phyloP scores from a whole-genome alignment of 2,113 vertebrate species.

The Chloroceryle aenea region DNA sequence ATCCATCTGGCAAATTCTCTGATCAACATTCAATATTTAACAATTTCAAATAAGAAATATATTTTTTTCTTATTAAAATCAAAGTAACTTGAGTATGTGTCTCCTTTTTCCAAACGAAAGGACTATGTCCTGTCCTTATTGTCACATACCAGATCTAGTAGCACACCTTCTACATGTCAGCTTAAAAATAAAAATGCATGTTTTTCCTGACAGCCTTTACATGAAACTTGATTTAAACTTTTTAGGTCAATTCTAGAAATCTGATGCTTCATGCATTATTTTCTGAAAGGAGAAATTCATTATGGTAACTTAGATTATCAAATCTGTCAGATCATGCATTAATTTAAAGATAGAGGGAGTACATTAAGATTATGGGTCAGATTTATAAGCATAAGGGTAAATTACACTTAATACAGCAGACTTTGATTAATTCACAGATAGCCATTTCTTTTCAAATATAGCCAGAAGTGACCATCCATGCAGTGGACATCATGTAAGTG shows the following conservation, averaged over 20 bases:
- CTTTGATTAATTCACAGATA: background rate
- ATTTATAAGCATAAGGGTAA: background rate
- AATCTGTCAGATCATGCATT: background rate
- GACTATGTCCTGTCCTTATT: background rate
- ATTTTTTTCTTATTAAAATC: background rate
- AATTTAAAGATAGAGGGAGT: background rate
- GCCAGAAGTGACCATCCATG: background rate
- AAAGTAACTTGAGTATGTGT: background rate
- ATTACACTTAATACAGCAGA: background rate
- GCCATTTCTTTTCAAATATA: background rate
- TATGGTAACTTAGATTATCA: background rate
- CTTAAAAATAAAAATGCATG: background rate
- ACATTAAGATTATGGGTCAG: background rate
- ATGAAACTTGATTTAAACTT: background rate
- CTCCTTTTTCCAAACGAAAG: background rate
- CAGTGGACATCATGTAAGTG: accelerated
- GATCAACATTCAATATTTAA: background rate
- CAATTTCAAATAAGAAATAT: background rate
- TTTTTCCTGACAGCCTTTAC: background rate
- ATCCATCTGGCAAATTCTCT: background rate
- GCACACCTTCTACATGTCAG: background rate
- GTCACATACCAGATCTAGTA: background rate
- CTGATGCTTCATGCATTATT: background rate
- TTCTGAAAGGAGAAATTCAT: background rate
- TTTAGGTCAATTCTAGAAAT: background rate